These are phyloP conservation scores for Scarus forsteni DNA, from an alignment of 2,797 vertebrate genomes.

Conservation along the genomic window DNA sequence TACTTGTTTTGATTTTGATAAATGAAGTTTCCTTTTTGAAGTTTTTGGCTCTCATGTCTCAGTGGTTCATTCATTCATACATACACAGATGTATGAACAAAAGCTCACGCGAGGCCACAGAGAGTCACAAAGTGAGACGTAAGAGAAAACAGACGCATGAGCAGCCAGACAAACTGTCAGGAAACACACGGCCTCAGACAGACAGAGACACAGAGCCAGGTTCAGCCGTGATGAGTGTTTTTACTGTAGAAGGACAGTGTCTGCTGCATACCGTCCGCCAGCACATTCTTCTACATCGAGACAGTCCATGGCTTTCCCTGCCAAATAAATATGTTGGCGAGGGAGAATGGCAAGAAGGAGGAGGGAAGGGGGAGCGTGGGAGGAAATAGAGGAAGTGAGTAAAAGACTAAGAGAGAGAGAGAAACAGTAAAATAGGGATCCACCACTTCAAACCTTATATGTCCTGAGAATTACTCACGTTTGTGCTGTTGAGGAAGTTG, in stretches of 20 bases:
- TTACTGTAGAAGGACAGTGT: slow-evolving; percentile 59
- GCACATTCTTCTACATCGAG: slow-evolving; percentile 65
- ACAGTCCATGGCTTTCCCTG: slow-evolving; percentile 54
- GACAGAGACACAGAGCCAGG: slow-evolving; percentile 53
- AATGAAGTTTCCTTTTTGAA: slow-evolving; percentile 68
- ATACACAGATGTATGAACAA: slow-evolving; percentile 2
- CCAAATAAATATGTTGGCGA: slow-evolving; percentile 63
- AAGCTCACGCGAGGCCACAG: slow-evolving; percentile 18
- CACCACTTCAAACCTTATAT: slow-evolving; percentile 8
- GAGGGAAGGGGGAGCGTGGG: slow-evolving; percentile 14
- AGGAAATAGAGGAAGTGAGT: slow-evolving; percentile 50
- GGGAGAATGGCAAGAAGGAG: slow-evolving; percentile 2
- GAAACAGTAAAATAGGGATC: slow-evolving; percentile 14
- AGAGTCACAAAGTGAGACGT: slow-evolving; percentile 19
- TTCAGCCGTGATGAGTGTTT: slow-evolving; percentile 38
- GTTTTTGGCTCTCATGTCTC: slow-evolving; percentile 54
- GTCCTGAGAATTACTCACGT: slow-evolving; percentile 84
- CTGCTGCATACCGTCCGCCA: slow-evolving; percentile 57
- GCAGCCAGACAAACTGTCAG: slow-evolving; percentile 28
- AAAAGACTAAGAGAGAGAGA: slow-evolving; percentile 32
- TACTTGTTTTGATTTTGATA: slow-evolving; percentile 74
- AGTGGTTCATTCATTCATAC: slow-evolving; percentile 49
- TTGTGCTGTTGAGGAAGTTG: slow-evolving; percentile 98
- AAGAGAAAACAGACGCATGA: slow-evolving; percentile 16
- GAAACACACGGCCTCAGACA: slow-evolving; percentile 43